phyloP scores from a whole-genome alignment of 1,140 invertebrate genomes.

The Drosophila nikananu region DNA sequence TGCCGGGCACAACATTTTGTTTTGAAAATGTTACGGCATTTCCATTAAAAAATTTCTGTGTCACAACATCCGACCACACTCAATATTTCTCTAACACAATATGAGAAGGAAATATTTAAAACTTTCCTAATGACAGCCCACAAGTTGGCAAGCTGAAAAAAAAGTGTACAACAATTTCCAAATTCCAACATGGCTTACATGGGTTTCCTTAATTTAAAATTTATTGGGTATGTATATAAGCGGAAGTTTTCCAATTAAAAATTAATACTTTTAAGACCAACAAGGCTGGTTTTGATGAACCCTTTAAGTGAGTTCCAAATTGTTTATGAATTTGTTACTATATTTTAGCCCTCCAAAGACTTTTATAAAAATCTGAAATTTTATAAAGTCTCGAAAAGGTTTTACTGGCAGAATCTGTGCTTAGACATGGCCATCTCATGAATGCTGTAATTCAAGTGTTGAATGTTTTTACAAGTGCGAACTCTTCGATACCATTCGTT shows the following conservation, averaged over 20 bases:
- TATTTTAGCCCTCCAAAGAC: no score
- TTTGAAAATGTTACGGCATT: neutral
- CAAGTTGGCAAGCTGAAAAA: constrained; percentile 1
- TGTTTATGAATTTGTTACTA: no score
- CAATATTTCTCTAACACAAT: neutral
- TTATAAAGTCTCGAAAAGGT: neutral
- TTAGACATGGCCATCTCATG: neutral
- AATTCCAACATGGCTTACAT: neutral
- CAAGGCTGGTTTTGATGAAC: neutral
- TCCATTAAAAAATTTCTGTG: neutral
- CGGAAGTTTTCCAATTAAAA: neutral
- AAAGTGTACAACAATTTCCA: neutral
- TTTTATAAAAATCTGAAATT: neutral
- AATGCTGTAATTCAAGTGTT: constrained; percentile 13
- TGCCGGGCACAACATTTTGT: neutral
- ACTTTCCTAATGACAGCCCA: constrained; percentile 5
- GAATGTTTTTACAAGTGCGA: constrained; percentile 27
- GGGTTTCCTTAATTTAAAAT: neutral
- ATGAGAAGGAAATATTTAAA: constrained; percentile 1
- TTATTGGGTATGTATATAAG: no score
- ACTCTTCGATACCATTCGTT: constrained; percentile 11
- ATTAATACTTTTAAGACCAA: neutral
- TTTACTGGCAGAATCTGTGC: neutral
- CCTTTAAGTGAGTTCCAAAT: neutral
- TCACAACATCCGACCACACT: neutral